A percentile compares a stretch with the other conserved stretches of the same genome.
Evolutionary conservation across 2,113 vertebrate species (phyloP).

Genomic region (Neoarius graeffei): DNA sequence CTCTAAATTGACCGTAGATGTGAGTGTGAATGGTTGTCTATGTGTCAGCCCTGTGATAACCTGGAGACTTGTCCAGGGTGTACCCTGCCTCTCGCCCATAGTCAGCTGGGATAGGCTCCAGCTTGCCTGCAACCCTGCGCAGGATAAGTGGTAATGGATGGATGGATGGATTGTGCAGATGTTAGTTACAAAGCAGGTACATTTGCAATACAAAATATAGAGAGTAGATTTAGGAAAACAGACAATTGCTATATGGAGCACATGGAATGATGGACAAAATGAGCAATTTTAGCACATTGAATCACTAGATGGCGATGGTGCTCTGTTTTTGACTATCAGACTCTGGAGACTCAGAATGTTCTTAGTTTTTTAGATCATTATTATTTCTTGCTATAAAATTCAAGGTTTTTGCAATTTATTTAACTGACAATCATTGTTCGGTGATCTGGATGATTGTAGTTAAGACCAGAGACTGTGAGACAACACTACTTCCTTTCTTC

Average conservation of each 20-base stretch:
- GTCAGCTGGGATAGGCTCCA: no score
- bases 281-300: neutral
- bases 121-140: no score
- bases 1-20: no score
- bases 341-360: neutral
- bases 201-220: neutral
- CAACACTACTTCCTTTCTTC: neutral
- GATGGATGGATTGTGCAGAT: no score
- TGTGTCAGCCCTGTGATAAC: no score
- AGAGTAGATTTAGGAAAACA: neutral
- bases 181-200: neutral
- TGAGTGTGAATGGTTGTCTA: no score
- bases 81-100: no score
- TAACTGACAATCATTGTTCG: neutral
- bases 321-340: neutral
- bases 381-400: neutral
- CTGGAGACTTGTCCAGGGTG: no score
- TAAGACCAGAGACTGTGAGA: neutral
- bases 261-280: neutral
- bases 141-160: no score
- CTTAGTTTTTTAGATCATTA: neutral
- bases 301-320: conserved; percentile 52
- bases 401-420: neutral
- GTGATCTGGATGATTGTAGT: neutral
- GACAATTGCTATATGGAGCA: neutral